Base-by-base conservation (phyloP, 2,888 invertebrate species). In the Thelaira solivaga region DNA sequence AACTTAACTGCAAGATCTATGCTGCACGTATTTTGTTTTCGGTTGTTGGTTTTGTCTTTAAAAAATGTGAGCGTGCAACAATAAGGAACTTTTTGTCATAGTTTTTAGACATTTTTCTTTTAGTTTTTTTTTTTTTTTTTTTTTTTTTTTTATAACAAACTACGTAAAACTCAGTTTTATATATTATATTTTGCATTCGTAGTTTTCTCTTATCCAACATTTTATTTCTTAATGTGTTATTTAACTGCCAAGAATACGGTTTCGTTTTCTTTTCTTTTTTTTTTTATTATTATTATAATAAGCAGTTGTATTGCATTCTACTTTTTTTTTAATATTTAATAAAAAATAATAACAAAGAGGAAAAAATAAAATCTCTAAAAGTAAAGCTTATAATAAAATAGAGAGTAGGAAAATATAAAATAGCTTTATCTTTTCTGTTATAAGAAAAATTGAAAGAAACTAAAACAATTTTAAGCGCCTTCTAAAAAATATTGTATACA, bases 151-250 rank as follows among this genome's bases (percentile, higher is more conserved):
- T n/a, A n/a, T n/a, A n/a, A n/a, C n/a, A n/a, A n/a, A n/a, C n/a
- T n/a, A n/a, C n/a, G n/a, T n/a, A n/a, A n/a, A n/a, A n/a, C n/a
- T n/a, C 53, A 39, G 61, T 67, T 45, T 61, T 51, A 61, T 43
- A 51, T 69, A 47, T 62, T 53, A 36, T 71, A 49, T 72, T 64
- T 57, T 61, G 26, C 47, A 51, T 61, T 49, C 31, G 31, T 34
- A 18, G 7, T 20, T 57, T 69, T 49, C 41, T 61, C 26, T 61
- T 39, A 29, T 67, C 29, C 59, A 65, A 61, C 59, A 67, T 74
- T 74, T 74, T 74, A 74, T 74, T 74, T 53, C 67, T 67, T 67
- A 74, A 74, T 74, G 67, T 61, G 67, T 74, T 67, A 74, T 74
- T 74, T 67, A 74, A 67, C 74, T 74, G 74, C 74, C 74, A 74